Conservation (phyloP, 2,888 invertebrate genomes). For the Macrosoma leucophasiata region DNA sequence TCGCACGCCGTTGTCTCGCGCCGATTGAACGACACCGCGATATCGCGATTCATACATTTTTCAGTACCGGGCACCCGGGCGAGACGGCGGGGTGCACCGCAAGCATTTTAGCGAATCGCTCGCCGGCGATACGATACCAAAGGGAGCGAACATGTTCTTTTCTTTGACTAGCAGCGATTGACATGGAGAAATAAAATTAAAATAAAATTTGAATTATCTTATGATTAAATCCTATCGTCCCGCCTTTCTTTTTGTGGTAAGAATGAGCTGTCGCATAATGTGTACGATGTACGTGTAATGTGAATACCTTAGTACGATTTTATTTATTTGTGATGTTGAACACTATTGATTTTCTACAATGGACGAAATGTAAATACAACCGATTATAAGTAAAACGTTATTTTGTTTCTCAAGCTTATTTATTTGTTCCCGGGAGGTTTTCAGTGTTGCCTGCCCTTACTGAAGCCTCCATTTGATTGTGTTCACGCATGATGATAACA, state of each 20-base stretch:
- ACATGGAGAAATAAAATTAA: conserved; percentile 49
- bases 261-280: conserved; percentile 64
- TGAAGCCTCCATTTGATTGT: too few species aligned
- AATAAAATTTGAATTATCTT: conserved; percentile 46
- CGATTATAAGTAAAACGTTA: conserved; percentile 75
- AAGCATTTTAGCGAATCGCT: conserved; percentile 53
- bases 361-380: conserved; percentile 76
- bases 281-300: conserved; percentile 66
- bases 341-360: conserved; percentile 74
- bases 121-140: conserved; percentile 53
- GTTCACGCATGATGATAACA: conserved; percentile 25
- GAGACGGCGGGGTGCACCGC: conserved; percentile 39
- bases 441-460: too few species aligned
- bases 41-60: too few species aligned
- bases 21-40: conserved; percentile 33
- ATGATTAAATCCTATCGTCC: conserved; percentile 59
- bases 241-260: conserved; percentile 68
- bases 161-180: conserved; percentile 50
- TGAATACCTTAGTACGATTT: conserved; percentile 74
- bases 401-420: conserved; percentile 70
- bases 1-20: conserved; percentile 35
- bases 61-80: conserved; percentile 32
- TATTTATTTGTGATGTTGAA: conserved; percentile 76
- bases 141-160: conserved; percentile 49
- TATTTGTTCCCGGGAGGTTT: conserved; percentile 49